Conservation (phyloP, 2,113 vertebrate species). For the Eulemur rufifrons region DNA sequence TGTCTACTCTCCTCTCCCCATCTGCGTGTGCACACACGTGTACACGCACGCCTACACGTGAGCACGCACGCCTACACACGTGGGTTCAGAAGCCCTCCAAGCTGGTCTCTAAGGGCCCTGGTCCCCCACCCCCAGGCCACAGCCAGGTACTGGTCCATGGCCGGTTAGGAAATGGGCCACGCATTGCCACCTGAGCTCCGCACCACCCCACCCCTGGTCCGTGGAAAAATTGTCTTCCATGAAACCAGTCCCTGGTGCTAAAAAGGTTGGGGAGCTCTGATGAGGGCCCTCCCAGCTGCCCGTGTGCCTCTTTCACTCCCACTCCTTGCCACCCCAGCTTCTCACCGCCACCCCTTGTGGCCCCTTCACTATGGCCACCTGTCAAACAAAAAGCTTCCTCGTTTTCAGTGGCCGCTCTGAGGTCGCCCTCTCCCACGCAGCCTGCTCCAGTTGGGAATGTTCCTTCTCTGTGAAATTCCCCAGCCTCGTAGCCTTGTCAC, state of each 20-base stretch:
- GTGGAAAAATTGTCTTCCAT: no score
- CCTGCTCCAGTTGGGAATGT: neutral
- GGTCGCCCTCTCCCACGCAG: neutral
- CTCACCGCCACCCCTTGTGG: neutral
- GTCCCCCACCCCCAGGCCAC: no score
- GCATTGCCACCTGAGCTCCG: no score
- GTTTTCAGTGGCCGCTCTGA: neutral
- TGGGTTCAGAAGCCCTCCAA: neutral
- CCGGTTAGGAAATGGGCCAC: no score
- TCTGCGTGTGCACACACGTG: accelerated
- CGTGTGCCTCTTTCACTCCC: accelerated
- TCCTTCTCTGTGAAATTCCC: neutral
- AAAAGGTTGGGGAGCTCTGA: no score
- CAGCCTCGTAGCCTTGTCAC: neutral
- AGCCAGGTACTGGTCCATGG: no score
- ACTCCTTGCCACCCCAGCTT: neutral
- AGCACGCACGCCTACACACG: no score
- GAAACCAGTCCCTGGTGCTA: no score
- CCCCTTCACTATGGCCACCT: neutral
- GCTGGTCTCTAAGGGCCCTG: neutral
- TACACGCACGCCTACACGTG: no score
- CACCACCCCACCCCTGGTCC: no score
- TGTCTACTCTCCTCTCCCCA: neutral
- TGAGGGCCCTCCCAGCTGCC: neutral
- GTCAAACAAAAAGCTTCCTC: neutral